Conservation (phyloP, 2,113 vertebrate genomes). For the Dolichotis patagonum region DNA sequence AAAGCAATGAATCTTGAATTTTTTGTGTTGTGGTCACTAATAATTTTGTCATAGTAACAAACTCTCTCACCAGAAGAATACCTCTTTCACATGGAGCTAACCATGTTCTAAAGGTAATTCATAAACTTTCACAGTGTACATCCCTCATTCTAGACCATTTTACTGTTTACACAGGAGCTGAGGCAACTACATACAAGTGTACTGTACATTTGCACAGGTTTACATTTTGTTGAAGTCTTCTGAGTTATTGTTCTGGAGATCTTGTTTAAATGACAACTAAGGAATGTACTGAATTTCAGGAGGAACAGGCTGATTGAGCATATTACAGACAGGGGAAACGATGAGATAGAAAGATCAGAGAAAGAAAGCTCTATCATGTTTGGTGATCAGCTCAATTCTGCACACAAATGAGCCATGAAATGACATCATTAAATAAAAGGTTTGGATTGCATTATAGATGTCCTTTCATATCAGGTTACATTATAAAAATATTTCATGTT, state of each 20-base stretch:
- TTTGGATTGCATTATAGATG: not conserved
- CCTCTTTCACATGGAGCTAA: not conserved
- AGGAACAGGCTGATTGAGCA: not conserved
- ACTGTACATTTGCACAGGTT: not conserved
- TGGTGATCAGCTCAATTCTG: not conserved
- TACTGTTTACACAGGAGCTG: not conserved
- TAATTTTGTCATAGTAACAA: not conserved
- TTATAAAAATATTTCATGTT: not conserved
- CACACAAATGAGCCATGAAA: not conserved
- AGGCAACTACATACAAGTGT: not conserved
- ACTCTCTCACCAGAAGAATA: not conserved
- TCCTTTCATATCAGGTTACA: not conserved
- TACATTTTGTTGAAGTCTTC: not conserved
- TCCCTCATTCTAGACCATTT: not conserved
- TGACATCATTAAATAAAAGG: not conserved
- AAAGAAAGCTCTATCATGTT: not conserved
- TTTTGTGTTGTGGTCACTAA: not conserved
- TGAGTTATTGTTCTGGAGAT: not conserved
- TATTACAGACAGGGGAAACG: not conserved
- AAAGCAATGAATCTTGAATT: not conserved
- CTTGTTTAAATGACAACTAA: not conserved
- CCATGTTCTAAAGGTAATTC: not conserved
- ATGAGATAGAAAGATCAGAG: not conserved
- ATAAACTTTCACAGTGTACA: not conserved
- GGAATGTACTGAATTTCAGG: not conserved